Percentiles rank a stretch among this genome's conserved stretches.
Evolutionary conservation across 2,797 vertebrate genomes (phyloP).

Genomic region (Coreius guichenoti): DNA sequence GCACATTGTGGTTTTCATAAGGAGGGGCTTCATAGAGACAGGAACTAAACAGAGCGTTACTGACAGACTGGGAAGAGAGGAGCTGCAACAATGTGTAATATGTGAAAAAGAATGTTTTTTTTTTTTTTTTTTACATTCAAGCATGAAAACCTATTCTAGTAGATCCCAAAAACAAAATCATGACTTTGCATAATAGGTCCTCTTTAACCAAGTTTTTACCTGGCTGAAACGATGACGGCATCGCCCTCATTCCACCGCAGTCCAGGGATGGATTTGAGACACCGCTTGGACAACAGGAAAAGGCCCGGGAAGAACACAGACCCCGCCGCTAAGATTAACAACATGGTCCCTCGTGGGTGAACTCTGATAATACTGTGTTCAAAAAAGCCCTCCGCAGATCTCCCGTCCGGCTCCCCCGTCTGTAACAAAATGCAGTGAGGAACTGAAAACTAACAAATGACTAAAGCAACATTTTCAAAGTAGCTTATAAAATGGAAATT

Average conservation of each 20-base stretch:
- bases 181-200: not conserved
- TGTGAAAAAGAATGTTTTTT: not conserved
- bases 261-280: slow-evolving; percentile 83
- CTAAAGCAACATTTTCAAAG: not conserved
- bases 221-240: slow-evolving; percentile 88
- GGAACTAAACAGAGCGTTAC: not conserved
- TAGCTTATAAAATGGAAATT: not conserved
- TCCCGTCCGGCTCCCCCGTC: slow-evolving; percentile 17
- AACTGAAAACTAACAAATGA: not conserved
- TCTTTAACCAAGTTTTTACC: slow-evolving; percentile 70
- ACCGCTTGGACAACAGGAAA: slow-evolving; percentile 88
- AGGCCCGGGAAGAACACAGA: slow-evolving; percentile 91
- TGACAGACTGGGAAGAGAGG: not conserved
- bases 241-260: slow-evolving; percentile 89
- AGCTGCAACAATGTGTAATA: not conserved
- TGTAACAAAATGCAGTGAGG: slow-evolving; percentile 25
- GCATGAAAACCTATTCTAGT: not conserved
- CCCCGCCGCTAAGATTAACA: slow-evolving; percentile 86
- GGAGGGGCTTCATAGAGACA: not conserved
- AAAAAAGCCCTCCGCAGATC: slow-evolving; percentile 13
- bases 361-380: slow-evolving; percentile 38
- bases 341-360: slow-evolving; percentile 78
- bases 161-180: not conserved
- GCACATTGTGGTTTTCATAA: not conserved
- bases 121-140: not conserved